Base-by-base conservation (phyloP, 2,888 invertebrate genomes). In the Chaetogeoica ovagalla region DNA sequence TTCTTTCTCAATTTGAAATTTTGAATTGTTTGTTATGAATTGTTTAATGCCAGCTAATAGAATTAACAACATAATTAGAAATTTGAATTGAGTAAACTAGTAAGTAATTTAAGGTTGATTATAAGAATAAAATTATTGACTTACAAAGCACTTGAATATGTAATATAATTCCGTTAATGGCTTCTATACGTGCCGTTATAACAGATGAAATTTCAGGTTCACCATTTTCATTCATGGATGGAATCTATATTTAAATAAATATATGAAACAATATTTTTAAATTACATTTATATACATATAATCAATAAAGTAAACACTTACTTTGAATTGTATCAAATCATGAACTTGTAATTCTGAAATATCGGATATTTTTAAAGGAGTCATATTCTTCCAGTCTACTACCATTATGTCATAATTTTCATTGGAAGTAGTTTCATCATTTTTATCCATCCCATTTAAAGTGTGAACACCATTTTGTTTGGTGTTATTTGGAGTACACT, bases 311-410 rank as follows among this genome's bases (percentile, higher is more conserved):
- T 62, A 17, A 65, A 60, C 19, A 59, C 43, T 62, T 70, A 23
- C 77, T 70, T 63, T 77, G 15, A 77, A 77, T 55, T 77, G 77
- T 55, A 77, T 15, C 19, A 77, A 8, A 77, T 77, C 77, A 63
- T 52, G 11, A 52, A 62, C 30, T 55, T 77, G 59, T 55, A 77
- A 63, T n/a, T 77, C 77, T 4, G 55, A 39, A 37, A 77, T 21
- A 63, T 62, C 39, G 37, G 59, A 21, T 55, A 79, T 39, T 55
- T 79, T 79, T 23, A 63, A 23, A 19, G 39, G 48, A 39, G 63
- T 9, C 70, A 79, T 63, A 55, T 63, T 63, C 11, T 70, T 79
- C 77, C 77, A 79, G 55, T 79, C 77, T 39, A 79, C 77, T 7
- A 71, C 39, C 62, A 70, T 55, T 23, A 43, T 23, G 39, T 79